Conservation (phyloP, 2,888 invertebrate genomes). For the Zygogramma bicolorata region DNA sequence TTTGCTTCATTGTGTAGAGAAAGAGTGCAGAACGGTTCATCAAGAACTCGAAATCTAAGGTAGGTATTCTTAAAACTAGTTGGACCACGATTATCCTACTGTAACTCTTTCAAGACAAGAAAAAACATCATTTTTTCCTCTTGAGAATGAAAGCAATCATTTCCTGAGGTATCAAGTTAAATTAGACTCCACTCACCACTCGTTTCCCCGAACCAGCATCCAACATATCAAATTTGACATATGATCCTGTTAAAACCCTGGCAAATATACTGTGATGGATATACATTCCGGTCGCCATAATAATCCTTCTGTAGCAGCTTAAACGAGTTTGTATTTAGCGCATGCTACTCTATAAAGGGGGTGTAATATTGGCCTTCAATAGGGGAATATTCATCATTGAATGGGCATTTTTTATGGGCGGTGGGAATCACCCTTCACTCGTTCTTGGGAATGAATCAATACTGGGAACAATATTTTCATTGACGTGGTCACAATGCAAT, state of each 20-base stretch:
- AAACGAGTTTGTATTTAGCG: constrained; percentile 38
- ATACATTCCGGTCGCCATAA: constrained; percentile 17
- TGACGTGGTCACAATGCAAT: background rate
- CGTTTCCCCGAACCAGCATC: background rate
- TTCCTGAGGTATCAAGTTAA: background rate
- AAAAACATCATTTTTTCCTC: background rate
- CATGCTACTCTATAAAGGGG: constrained; percentile 32
- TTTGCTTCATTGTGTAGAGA: no score
- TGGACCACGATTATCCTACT: no score
- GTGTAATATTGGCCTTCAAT: constrained; percentile 36
- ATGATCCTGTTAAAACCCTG: constrained; percentile 6
- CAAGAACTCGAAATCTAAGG: no score
- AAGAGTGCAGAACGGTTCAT: no score
- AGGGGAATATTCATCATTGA: constrained; percentile 18
- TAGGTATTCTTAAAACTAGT: no score
- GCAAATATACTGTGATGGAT: constrained; percentile 7
- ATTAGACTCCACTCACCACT: background rate
- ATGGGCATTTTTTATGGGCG: constrained; percentile 9
- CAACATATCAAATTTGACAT: constrained; percentile 4
- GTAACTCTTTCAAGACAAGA: no score
- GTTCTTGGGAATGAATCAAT: background rate
- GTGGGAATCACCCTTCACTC: constrained; percentile 1
- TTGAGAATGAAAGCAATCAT: background rate
- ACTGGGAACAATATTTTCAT: background rate
- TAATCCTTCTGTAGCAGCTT: constrained; percentile 31